Evolutionary conservation across 2,113 vertebrate species (phyloP).

Genomic region (Theropithecus gelada): DNA sequence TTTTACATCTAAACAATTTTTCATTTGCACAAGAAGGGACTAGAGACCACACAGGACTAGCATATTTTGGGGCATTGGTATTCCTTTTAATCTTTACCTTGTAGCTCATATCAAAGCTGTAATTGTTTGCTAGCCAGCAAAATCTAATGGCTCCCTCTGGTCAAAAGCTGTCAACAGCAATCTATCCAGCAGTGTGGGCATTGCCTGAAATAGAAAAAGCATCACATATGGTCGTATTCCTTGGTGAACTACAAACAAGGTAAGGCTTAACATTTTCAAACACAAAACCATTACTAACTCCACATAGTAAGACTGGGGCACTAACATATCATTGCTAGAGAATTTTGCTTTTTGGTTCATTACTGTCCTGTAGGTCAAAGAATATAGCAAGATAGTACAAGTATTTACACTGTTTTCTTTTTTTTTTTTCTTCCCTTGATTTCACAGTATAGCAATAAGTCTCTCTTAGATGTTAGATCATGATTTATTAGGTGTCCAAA

Average conservation of each 20-base stretch:
- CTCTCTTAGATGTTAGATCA: constrained; percentile 81
- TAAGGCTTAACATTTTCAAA: constrained; percentile 58
- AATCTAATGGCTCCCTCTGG: constrained; percentile 65
- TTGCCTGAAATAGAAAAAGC: constrained; percentile 55
- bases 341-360: constrained; percentile 23
- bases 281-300: not conserved
- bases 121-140: constrained; percentile 67
- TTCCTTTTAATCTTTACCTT: constrained; percentile 73
- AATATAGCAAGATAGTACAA: constrained; percentile 6
- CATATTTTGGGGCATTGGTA: constrained; percentile 47
- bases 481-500: constrained; percentile 89
- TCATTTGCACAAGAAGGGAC: not conserved
- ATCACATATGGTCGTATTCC: constrained; percentile 12
- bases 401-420: not conserved
- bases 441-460: constrained; percentile 70
- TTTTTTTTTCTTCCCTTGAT: constrained; percentile 41
- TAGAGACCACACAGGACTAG: constrained; percentile 40
- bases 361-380: constrained; percentile 23
- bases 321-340: constrained; percentile 39
- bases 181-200: constrained; percentile 58
- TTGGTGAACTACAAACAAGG: constrained; percentile 60
- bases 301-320: not conserved
- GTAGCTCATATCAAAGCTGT: constrained; percentile 65
- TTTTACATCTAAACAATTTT: constrained; percentile 36
- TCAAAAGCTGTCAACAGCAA: constrained; percentile 75